phyloP scores from a whole-genome alignment of 2,888 invertebrate genomes.

The Drosophila nr. medialis region DNA sequence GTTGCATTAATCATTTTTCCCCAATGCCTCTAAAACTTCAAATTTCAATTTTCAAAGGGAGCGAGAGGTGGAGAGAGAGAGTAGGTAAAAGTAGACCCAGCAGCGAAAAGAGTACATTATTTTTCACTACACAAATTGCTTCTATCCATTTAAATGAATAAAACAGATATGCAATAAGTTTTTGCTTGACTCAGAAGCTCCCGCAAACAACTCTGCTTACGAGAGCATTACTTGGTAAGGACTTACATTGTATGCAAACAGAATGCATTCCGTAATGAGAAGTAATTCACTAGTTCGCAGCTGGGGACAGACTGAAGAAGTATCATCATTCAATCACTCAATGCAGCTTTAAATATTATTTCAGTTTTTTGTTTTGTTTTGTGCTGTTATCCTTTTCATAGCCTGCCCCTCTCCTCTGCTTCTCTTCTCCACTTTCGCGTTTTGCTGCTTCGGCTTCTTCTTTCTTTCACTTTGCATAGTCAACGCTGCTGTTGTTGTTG shows the following conservation, averaged over 20 bases:
- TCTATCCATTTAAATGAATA: background rate
- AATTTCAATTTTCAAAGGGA: constrained; percentile 48
- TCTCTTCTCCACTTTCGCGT: constrained; percentile 10
- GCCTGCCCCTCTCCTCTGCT: background rate
- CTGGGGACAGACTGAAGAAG: background rate
- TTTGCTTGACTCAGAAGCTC: background rate
- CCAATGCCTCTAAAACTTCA: constrained; percentile 45
- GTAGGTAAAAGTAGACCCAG: background rate
- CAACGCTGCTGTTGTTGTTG: constrained; percentile 23
- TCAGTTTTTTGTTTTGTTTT: background rate
- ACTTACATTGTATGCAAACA: background rate
- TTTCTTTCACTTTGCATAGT: constrained; percentile 23
- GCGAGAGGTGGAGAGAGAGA: background rate
- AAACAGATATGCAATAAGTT: background rate
- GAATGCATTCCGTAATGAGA: background rate
- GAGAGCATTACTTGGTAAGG: background rate
- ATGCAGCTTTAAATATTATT: constrained; percentile 2
- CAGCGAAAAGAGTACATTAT: background rate
- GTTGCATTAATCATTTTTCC: constrained; percentile 71
- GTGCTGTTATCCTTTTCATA: background rate
- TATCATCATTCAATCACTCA: constrained; percentile 51
- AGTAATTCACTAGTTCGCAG: background rate
- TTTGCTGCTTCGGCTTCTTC: constrained; percentile 17
- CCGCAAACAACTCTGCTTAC: no score
- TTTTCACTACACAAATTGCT: background rate